Evolutionary conservation across 2,888 invertebrate species (phyloP), one percentile per base, ranked within the genome.

Genomic region (Caenorhabditis angaria): DNA sequence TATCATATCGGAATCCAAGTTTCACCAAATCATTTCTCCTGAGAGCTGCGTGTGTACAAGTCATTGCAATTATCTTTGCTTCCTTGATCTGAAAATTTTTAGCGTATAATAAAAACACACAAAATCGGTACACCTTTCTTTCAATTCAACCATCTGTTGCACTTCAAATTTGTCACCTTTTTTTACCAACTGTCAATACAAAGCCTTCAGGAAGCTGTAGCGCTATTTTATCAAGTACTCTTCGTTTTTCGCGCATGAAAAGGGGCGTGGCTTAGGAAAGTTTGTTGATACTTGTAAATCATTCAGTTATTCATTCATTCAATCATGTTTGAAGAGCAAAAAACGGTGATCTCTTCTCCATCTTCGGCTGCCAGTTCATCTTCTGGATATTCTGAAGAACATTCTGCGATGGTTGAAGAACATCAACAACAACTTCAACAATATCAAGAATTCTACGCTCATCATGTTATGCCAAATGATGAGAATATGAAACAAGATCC

Each of bases 1-100:
- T 99, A 89, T 99, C 97, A 54, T 81, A 82, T 18, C 72, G 65
- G 89, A 96, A 96, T 91, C 88, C 70, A 76, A 84, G 79, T 29
- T 82, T 82, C 58, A 99, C 97, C 3, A 99, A 90, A 88, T 99
- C 99, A 61, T 94, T 93, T 29, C 99, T 91, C 88, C 97, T 96
- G 14, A 99, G 90, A 0, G 99, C 99, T 0, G 99, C 99, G 89
- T 99, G 99, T 0, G 99, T 99, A 90, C 99, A 99, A 0, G 99
- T 99, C 99, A 99, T 99, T 0, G 99, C 99, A 82, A 99, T 99
- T 64, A 99, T 96, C 90, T 97, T 99, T 0, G 99, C 97, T 88
- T 99, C 99, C 88, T 85, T 84, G n/a, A 85, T 83, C 85, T 85
- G 56, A 25, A 82, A 71, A 66, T 50, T 24, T 50, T 8, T 22